A percentile compares a stretch with the other conserved stretches of the same genome.
Evolutionary conservation across 2,113 vertebrate genomes (phyloP).

Genomic region (Caracal caracal): DNA sequence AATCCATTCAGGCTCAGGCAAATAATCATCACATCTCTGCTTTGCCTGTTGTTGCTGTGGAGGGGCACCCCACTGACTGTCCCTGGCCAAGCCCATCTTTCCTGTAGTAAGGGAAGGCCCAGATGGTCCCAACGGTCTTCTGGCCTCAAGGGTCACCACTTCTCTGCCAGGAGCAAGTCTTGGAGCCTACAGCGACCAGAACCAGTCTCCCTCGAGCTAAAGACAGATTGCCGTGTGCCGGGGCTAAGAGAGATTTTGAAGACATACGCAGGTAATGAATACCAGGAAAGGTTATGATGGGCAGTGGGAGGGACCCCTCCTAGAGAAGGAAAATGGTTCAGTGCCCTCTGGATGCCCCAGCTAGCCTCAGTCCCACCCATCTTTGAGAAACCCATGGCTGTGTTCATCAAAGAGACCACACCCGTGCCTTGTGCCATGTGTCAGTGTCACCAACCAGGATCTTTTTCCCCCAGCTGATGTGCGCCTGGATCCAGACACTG

Average conservation of each 20-base stretch:
- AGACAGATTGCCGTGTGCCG: slow-evolving; percentile 44
- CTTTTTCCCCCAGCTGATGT: slow-evolving; percentile 60
- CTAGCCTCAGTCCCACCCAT: not conserved
- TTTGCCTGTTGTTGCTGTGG: not conserved
- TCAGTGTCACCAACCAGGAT: not conserved
- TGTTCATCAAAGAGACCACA: not conserved
- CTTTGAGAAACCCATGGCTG: not conserved
- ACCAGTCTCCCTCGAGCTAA: slow-evolving; percentile 59
- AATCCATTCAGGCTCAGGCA: not conserved
- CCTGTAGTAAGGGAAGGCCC: not conserved
- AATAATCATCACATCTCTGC: not conserved
- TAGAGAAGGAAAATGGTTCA: not conserved
- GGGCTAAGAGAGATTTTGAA: slow-evolving; percentile 62
- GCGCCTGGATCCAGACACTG: slow-evolving; percentile 76
- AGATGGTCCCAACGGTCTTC: not conserved
- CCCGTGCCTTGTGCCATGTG: no score
- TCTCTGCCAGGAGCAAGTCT: slow-evolving; percentile 54
- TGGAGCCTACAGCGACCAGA: slow-evolving; percentile 64
- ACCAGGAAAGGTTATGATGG: not conserved
- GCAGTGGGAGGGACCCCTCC: not conserved
- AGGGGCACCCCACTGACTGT: not conserved
- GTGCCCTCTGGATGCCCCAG: not conserved
- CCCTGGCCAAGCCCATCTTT: not conserved
- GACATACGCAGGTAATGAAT: slow-evolving; percentile 47
- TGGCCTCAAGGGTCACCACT: not conserved